Base-by-base conservation (phyloP, 2,113 vertebrate genomes). In the Hepsetus odoe region DNA sequence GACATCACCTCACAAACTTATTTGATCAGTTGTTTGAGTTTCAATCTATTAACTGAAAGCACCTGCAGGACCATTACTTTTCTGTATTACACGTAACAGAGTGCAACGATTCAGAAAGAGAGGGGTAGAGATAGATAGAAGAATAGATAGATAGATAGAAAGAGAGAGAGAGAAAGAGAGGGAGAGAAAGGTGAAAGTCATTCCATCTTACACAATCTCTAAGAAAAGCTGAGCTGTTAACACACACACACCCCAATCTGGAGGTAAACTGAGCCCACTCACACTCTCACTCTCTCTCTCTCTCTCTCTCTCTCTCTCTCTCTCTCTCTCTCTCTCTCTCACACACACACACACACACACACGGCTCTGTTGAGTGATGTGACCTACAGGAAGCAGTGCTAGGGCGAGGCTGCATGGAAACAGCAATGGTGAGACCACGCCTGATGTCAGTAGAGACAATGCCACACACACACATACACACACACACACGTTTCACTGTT, bases 331-430 rank as follows among this genome's bases (percentile, higher is more conserved):
- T 5, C 9, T 4, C 35, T 5, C 35, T 5, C 80, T 80, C 65
- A 77, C 71, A 84, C 58, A 64, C 67, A 80, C 67, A 68, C 72
- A 71, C 80, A 86, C 85, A 83, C 73, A 81, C 66, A 55, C 62
- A 83, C 18, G 67, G 20, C 67, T 20, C 87, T 88, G 35, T 12
- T 22, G 22, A 72, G 53, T 59, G 22, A 33, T 42, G 49, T 14
- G 65, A 77, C 64, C 67, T n/a, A 78, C 67, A 78, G 76, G 67
- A 71, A 71, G 44, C 66, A 70, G 38, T 38, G 24, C 1, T 16
- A 51, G 56, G 76, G 67, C 49, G 76, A 62, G 76, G 67, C 44
- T 16, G 13, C 30, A 32, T 62, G 56, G 44, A 70, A 78, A 64
- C 53, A 16, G 42, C 49, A 66, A 46, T 64, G 66, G 64, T 68